phyloP scores from a whole-genome alignment of 2,888 invertebrate species.

The Tetropium fuscum region DNA sequence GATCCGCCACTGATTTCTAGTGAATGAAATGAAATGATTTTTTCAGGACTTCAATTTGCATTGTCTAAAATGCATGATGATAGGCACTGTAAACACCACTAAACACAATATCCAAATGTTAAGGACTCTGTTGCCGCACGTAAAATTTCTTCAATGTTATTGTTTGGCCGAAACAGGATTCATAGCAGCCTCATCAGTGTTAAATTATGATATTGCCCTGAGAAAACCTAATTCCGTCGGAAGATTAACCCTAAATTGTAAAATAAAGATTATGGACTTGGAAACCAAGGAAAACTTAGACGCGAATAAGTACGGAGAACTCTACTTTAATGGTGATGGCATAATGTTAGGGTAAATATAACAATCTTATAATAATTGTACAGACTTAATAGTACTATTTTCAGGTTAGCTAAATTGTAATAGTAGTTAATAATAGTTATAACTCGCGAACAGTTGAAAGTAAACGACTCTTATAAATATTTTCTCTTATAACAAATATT shows the following conservation, averaged over 20 bases:
- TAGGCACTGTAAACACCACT: conserved; percentile 51
- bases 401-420: too few species aligned
- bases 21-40: too few species aligned
- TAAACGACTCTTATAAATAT: too few species aligned
- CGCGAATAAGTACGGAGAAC: conserved; percentile 53
- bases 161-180: conserved; percentile 54
- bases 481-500: too few species aligned
- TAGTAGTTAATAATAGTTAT: too few species aligned
- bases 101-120: conserved; percentile 48
- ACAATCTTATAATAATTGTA: not conserved
- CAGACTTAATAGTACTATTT: too few species aligned
- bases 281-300: conserved; percentile 46
- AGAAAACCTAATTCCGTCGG: conserved; percentile 52
- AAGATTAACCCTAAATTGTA: conserved; percentile 48
- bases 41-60: conserved; percentile 57
- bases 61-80: conserved; percentile 53
- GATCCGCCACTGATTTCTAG: too few species aligned
- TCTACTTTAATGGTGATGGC: conserved; percentile 53
- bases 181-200: conserved; percentile 45
- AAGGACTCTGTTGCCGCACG: conserved; percentile 45
- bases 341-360: conserved; percentile 55
- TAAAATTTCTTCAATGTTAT: conserved; percentile 53
- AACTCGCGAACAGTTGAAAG: too few species aligned
- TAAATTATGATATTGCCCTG: conserved; percentile 40
- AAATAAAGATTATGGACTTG: conserved; percentile 52